These are phyloP conservation scores for Lontra canadensis DNA, from an alignment of 2,113 vertebrate genomes.

Conservation along the genomic window DNA sequence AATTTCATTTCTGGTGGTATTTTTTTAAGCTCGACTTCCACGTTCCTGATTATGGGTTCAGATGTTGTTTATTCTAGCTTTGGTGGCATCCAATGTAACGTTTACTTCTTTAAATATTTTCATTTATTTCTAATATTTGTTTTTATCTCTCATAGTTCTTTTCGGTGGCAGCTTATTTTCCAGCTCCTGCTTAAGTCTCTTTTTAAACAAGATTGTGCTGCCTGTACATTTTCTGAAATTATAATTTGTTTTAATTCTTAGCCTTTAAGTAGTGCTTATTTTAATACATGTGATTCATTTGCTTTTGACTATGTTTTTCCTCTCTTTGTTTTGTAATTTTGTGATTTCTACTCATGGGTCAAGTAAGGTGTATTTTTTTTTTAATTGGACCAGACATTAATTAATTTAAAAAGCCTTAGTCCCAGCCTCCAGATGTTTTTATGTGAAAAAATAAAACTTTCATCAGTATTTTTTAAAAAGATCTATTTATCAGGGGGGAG, in stretches of 20 bases:
- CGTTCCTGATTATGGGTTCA: not conserved
- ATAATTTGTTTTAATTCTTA: not conserved
- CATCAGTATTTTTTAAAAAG: not conserved
- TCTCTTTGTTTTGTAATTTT: constrained; percentile 39
- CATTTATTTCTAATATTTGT: constrained; percentile 14
- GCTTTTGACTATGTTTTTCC: not conserved
- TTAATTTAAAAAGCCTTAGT: not conserved
- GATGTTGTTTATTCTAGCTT: not conserved
- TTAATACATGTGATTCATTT: not conserved
- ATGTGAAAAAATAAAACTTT: not conserved
- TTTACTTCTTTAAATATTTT: constrained; percentile 31
- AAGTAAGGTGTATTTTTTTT: not conserved
- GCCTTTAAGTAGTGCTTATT: not conserved
- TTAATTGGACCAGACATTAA: not conserved
- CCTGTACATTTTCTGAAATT: not conserved
- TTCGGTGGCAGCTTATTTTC: not conserved
- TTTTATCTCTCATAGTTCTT: constrained; percentile 42
- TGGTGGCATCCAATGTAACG: not conserved
- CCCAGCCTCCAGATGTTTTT: not conserved
- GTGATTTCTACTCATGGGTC: not conserved
- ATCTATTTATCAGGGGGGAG: not conserved
- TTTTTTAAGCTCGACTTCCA: not conserved
- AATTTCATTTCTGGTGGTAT: not conserved
- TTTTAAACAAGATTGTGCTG: not conserved
- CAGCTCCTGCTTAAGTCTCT: not conserved